A percentile compares a stretch with the other conserved stretches of the same genome.
Conservation (phyloP, 2,888 invertebrate genomes). For the Agrotis puta region DNA sequence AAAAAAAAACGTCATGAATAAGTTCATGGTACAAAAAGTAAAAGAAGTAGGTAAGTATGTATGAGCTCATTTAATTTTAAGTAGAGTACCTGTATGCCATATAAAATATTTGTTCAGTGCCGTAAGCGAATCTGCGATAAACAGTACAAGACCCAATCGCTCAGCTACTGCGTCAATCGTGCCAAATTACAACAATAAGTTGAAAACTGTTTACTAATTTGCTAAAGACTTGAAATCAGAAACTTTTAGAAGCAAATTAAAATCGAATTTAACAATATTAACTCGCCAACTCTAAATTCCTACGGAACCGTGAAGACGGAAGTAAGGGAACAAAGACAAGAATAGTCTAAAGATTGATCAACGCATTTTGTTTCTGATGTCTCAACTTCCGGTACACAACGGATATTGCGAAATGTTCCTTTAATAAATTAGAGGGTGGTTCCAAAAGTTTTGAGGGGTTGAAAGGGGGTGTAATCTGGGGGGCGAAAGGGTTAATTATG, state of each 20-base stretch:
- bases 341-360: constrained; percentile 63
- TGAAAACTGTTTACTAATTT: too few species aligned
- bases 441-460: constrained; percentile 43
- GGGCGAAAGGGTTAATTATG: constrained; percentile 65
- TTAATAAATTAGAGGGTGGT: constrained; percentile 67
- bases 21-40: too few species aligned
- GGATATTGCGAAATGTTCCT: constrained; percentile 70
- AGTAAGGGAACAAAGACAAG: constrained; percentile 56
- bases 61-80: too few species aligned
- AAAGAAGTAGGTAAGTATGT: too few species aligned
- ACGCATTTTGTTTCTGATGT: constrained; percentile 64
- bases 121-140: too few species aligned
- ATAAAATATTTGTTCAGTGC: too few species aligned
- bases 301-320: constrained; percentile 49
- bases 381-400: constrained; percentile 60
- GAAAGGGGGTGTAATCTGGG: constrained; percentile 36
- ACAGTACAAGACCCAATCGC: too few species aligned
- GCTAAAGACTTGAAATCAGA: background rate
- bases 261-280: constrained; percentile 32
- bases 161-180: too few species aligned
- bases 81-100: too few species aligned
- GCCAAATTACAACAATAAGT: too few species aligned
- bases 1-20: too few species aligned
- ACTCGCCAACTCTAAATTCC: constrained; percentile 4
- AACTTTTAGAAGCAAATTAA: constrained; percentile 24